Evolutionary conservation across 2,888 invertebrate genomes (phyloP), one percentile per base, ranked within the genome.

Genomic region (Nephrotoma appendiculata): DNA sequence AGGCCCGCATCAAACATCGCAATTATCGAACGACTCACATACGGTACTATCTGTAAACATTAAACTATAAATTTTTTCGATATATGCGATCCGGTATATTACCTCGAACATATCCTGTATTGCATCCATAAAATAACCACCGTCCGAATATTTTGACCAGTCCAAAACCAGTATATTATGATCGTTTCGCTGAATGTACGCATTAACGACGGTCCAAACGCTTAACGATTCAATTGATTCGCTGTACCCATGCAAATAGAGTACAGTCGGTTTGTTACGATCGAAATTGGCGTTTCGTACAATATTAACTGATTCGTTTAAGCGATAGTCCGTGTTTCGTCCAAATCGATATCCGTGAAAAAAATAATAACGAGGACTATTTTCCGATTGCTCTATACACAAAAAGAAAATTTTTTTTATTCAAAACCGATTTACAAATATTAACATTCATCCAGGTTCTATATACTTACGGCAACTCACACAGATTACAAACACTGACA

Each of bases 221-320:
- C 94, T 94, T 89, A 94, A 93, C 86, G 93, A 92, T 87, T 92
- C 91, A 0, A 93, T 92, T 48, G 93, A 92, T 89, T 94, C 94
- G 87, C 93, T 92, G 89, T 94, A 94, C 0, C 94, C 94, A 89
- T 94, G 94, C 43, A 93, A 90, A 90, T 94, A 94, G 0, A 94
- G 88, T 2, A 94, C 93, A 0, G 94, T 94, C 12, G 93, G 92
- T 86, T 91, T 92, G 45, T 90, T 90, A 87, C 90, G 91, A 87
- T 93, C 91, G 88, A 86, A 86, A 42, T 86, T 86, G 7, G 57
- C 42, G 41, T 86, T n/a, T 6, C 15, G 41, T 2, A 86, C 41
- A 15, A 86, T 86, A 15, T 41, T 31, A 6, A 4, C n/a, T 3
- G 86, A 52, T 1, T 86, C 85, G 7, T 85, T 19, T 19, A 85